Conservation (phyloP, 2,113 vertebrate genomes). For the Eira barbara region DNA sequence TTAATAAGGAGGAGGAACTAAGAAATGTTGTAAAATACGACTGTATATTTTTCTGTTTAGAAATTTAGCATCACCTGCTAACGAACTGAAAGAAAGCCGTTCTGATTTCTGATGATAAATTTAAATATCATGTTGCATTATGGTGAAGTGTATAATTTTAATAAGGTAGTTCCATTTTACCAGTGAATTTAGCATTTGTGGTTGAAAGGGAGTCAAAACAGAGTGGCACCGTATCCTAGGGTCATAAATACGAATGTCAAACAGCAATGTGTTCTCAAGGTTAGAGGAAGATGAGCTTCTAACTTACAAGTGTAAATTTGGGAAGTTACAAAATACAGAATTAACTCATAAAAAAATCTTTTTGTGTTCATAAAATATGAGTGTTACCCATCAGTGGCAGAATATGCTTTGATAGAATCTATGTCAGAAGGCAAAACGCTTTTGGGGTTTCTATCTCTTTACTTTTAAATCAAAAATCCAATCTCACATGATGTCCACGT, state of each 20-base stretch:
- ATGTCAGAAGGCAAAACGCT: not conserved
- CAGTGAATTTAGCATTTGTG: not conserved
- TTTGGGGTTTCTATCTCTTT: not conserved
- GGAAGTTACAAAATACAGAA: conserved; percentile 25
- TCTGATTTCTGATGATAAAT: not conserved
- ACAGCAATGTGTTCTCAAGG: not conserved
- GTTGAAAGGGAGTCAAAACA: not conserved
- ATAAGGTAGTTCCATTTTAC: not conserved
- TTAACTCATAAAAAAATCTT: not conserved
- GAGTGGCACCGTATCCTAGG: not conserved
- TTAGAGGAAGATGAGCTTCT: not conserved
- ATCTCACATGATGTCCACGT: not conserved
- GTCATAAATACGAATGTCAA: not conserved
- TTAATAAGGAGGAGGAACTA: not conserved
- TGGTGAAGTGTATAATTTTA: not conserved
- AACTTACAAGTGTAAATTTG: not conserved
- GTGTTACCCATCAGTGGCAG: not conserved
- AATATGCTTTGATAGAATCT: not conserved
- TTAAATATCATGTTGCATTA: not conserved
- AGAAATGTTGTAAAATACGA: conserved; percentile 33
- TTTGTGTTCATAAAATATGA: not conserved
- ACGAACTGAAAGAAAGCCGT: not conserved
- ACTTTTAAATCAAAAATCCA: not conserved
- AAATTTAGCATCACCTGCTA: not conserved
- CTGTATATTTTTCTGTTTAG: not conserved